Evolutionary conservation across 1,140 invertebrate species (phyloP), one percentile per base, ranked within the genome.

Genomic region (Drosophila littoralis): DNA sequence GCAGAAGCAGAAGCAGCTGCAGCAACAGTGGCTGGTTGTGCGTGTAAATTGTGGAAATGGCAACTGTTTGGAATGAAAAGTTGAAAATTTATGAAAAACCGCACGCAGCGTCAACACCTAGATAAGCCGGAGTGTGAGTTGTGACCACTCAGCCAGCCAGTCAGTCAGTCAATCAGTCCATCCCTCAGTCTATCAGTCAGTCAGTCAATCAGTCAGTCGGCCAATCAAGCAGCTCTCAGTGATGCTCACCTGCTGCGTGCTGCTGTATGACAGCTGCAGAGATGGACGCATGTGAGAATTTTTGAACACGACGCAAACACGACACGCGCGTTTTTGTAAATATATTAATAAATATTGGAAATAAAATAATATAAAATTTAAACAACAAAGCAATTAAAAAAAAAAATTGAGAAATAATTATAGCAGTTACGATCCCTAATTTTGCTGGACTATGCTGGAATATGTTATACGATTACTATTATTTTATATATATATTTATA

Each of bases 1-100:
- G 43, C 13, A 50, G 46, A 50, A 55, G 52, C 64, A 66, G 46
- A 48, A 17, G 4, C 36, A 28, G n/a, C 35, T 33, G 12, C 58
- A 54, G 2, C 57, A 46, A 66, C 74, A 65, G 61, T 60, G 40
- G 40, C 68, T 72, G 60, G 35, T 28, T 33, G 33, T 85, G 70
- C 82, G 81, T 85, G 81, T 68, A 85, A 81, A 86, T 28, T 81
- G 77, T 61, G 28, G 51, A 55, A 64, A 58, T 54, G 45, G 52
- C 9, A 63, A 63, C 35, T 61, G 48, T 40, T 63, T 61, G 46
- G 51, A 22, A 72, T 71, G 73, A 71, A 81, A 83, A 81, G 60
- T 80, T 89, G 61, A 40, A 58, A 84, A 71, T 84, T 83, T 77
- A 66, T 76, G 52, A 63, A 72, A 88, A 83, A 77, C 76, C 83